Conservation (phyloP, 1,140 invertebrate genomes). For the Argopecten irradians region DNA sequence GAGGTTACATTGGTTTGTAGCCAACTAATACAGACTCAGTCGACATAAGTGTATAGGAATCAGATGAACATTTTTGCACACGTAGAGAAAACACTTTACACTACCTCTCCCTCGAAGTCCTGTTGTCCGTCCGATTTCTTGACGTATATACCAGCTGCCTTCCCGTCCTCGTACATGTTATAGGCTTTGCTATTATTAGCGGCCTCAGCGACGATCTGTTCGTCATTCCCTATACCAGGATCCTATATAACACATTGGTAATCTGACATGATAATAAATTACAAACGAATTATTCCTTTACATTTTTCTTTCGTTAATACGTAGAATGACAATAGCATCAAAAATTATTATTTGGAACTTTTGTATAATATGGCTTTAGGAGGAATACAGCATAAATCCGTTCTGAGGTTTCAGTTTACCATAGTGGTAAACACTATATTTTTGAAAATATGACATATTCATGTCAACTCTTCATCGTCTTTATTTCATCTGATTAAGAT, state of each 20-base stretch:
- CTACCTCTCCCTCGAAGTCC: constrained; percentile 38
- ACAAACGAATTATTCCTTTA: not conserved
- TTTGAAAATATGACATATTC: constrained; percentile 25
- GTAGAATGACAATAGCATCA: not conserved
- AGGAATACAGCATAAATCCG: not conserved
- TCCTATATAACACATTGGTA: constrained; percentile 59
- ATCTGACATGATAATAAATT: not conserved
- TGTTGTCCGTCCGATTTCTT: constrained; percentile 58
- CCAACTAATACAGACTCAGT: too few species aligned
- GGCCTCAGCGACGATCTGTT: constrained; percentile 46
- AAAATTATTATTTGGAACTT: not conserved
- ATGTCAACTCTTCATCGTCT: not conserved
- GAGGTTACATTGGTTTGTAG: not conserved
- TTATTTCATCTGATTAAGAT: not conserved
- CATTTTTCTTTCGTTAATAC: not conserved
- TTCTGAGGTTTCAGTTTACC: not conserved
- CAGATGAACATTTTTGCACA: not conserved
- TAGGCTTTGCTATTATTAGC: constrained; percentile 59
- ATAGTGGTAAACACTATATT: not conserved
- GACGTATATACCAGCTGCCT: constrained; percentile 66
- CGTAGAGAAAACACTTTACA: not conserved
- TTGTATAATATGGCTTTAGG: not conserved
- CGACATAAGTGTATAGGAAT: not conserved
- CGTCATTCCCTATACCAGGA: constrained; percentile 66
- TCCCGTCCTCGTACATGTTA: constrained; percentile 68